Base-by-base conservation (phyloP, 2,113 vertebrate species). In the Indri indri region DNA sequence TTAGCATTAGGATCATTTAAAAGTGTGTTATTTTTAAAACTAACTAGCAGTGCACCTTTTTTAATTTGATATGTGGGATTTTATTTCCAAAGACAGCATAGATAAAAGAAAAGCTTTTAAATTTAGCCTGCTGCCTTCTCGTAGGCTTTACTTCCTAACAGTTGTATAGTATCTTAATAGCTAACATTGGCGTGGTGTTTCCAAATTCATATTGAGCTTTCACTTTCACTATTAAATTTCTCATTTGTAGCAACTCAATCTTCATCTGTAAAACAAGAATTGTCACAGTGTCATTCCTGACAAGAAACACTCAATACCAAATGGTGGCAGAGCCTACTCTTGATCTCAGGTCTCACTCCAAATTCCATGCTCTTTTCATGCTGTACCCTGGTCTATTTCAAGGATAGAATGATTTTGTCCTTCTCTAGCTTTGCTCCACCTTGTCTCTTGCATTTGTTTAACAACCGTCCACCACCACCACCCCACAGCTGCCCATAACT, bases 1-100 rank as follows among this genome's bases (percentile, higher is more conserved):
- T 92, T 92, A 73, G 81, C n/a, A 76, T 88, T 93, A 81, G 37
- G 57, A 83, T 87, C 76, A 54, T 66, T 97, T 94, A 42, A 54
- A 50, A 81, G 61, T 68, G 25, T 11, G 3, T 70, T 86, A 13
- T 59, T 74, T 83, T 66, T 13, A 80, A 85, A 88, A 45, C 17
- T 77, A 92, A 59, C 32, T 50, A 40, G 12, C 34, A 65, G 22
- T 37, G 4, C 4, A 34, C 27, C 27, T 93, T 82, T 95, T 68
- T 71, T 91, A 47, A 74, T 71, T 94, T 3, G 5, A 52, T 25
- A 27, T 63, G 14, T 83, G 77, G 79, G 17, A 65, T 80, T 88
- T 94, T 85, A 82, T 84, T 88, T 50, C 54, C 18, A 16, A 73
- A 88, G 10, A 45, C 11, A 76, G 40, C 12, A 81, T 6, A 34